Evolutionary conservation across 2,113 vertebrate genomes (phyloP).

Genomic region (Haliaeetus leucogaster): DNA sequence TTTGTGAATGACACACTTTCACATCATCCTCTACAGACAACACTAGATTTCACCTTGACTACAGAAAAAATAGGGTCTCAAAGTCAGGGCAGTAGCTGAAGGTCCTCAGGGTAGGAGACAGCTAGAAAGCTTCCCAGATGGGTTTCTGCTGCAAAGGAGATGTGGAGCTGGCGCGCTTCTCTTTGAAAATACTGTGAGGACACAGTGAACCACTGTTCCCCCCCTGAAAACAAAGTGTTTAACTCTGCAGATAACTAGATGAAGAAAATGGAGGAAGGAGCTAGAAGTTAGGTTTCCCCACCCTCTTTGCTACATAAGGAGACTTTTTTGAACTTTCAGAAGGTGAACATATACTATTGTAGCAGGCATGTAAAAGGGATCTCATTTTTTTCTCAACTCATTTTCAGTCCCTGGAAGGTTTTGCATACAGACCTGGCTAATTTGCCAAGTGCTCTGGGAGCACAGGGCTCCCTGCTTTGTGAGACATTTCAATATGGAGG

Average conservation of each 20-base stretch:
- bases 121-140: not conserved
- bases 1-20: not conserved
- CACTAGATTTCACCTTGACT: not conserved
- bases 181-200: not conserved
- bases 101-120: not conserved
- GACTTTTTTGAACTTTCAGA: not conserved
- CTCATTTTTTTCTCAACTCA: not conserved
- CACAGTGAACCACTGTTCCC: not conserved
- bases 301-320: not conserved
- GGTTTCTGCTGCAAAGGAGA: not conserved
- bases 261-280: not conserved
- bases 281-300: not conserved
- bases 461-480: not conserved
- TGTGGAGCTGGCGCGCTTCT: not conserved
- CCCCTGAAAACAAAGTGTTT: not conserved
- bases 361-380: not conserved
- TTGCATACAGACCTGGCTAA: not conserved
- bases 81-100: not conserved
- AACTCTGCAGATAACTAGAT: not conserved
- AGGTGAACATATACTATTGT: not conserved
- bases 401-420: not conserved
- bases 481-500: not conserved
- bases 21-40: not conserved
- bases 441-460: not conserved
- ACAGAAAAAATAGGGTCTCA: fast-evolving